Conservation (phyloP, 1,140 invertebrate species). For the Lordiphosa mommai region DNA sequence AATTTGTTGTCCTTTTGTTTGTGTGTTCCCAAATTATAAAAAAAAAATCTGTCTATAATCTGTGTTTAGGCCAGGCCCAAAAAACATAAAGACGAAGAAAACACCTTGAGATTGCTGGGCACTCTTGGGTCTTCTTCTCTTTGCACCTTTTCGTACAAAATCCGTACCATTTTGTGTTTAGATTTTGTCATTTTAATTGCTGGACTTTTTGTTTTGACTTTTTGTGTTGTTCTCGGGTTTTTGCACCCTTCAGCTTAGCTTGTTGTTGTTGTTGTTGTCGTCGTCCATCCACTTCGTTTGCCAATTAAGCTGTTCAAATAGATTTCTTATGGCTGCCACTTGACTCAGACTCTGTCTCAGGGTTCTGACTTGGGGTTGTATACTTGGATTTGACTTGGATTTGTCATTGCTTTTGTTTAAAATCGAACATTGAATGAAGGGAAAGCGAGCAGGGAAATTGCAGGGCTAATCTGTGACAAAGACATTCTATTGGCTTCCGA, state of each 20-base stretch:
- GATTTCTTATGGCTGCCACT: slow-evolving; percentile 59
- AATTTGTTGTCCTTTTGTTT: slow-evolving; percentile 42
- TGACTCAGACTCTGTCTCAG: slow-evolving; percentile 26
- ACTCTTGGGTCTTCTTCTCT: slow-evolving; percentile 47
- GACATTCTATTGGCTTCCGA: slow-evolving; percentile 66
- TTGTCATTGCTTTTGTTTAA: slow-evolving; percentile 59
- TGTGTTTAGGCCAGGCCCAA: slow-evolving; percentile 58
- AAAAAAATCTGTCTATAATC: slow-evolving; percentile 73
- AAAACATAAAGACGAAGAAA: slow-evolving; percentile 32
- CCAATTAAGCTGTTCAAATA: slow-evolving; percentile 74
- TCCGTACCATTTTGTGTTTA: slow-evolving; percentile 70
- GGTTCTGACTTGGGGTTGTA: slow-evolving; percentile 39
- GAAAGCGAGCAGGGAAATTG: slow-evolving; percentile 42
- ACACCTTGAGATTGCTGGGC: slow-evolving; percentile 57
- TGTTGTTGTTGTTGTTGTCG: slow-evolving; percentile 33
- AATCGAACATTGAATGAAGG: slow-evolving; percentile 48
- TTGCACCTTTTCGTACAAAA: slow-evolving; percentile 66
- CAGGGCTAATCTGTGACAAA: slow-evolving; percentile 44
- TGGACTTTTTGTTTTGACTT: slow-evolving; percentile 27
- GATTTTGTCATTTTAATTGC: slow-evolving; percentile 78
- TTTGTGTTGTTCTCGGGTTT: slow-evolving; percentile 25
- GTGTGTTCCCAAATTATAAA: slow-evolving; percentile 22
- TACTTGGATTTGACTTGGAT: slow-evolving; percentile 66
- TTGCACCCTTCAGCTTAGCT: slow-evolving; percentile 55
- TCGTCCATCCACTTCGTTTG: slow-evolving; percentile 23